Percentiles rank a stretch among this genome's conserved stretches.
Evolutionary conservation across 2,113 vertebrate genomes (phyloP).

Genomic region (Mormoops blainvillei): DNA sequence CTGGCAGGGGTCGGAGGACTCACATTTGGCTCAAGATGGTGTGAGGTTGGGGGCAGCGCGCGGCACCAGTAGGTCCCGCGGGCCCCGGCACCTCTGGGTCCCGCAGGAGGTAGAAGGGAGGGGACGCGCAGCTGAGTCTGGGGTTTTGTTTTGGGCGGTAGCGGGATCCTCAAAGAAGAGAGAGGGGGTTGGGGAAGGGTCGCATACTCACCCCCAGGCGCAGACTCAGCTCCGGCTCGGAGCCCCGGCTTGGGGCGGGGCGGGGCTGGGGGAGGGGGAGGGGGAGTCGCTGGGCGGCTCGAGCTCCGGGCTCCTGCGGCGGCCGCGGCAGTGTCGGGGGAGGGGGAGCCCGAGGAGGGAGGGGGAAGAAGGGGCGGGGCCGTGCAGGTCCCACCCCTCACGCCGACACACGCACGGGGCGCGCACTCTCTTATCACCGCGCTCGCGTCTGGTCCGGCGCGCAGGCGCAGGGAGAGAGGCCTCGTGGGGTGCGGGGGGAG

Average conservation of each 20-base stretch:
- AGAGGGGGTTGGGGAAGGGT: constrained; percentile 45
- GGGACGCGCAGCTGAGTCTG: constrained; percentile 45
- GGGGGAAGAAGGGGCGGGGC: constrained; percentile 1
- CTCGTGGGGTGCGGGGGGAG: not conserved
- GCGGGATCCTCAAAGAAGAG: constrained; percentile 6
- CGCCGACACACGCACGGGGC: constrained; percentile 37
- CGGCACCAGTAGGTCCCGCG: constrained; percentile 35
- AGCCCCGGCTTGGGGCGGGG: constrained; percentile 63
- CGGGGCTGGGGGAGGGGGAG: constrained; percentile 20
- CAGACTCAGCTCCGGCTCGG: constrained; percentile 65
- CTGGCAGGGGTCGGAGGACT: not conserved
- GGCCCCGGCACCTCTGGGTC: constrained; percentile 57
- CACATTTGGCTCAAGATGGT: constrained; percentile 4
- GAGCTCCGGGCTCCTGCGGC: constrained; percentile 34
- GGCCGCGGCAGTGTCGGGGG: constrained; percentile 47
- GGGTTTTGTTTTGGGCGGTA: constrained; percentile 22
- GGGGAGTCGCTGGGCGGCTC: constrained; percentile 50
- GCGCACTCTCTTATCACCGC: not conserved
- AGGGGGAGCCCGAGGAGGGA: not conserved
- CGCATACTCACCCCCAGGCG: constrained; percentile 66
- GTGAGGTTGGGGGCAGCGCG: constrained; percentile 38
- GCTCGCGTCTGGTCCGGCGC: not conserved
- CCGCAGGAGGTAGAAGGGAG: constrained; percentile 57
- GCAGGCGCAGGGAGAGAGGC: constrained; percentile 28
- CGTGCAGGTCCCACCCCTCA: not conserved